Evolutionary conservation across 1,140 invertebrate species (phyloP).

Genomic region (Nephotettix cincticeps): DNA sequence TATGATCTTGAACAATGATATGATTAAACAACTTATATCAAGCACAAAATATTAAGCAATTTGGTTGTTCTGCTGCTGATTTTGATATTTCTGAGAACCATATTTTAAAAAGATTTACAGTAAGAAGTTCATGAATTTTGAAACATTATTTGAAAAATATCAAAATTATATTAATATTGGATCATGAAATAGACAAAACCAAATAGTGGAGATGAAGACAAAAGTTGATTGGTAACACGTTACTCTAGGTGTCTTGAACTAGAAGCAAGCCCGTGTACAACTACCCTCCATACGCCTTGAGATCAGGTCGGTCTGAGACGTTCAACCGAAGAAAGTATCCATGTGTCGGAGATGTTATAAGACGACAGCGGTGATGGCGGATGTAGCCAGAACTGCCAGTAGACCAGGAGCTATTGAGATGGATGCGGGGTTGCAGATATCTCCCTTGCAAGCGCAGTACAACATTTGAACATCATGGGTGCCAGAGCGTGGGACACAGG

Average conservation of each 20-base stretch:
- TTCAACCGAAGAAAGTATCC: neutral
- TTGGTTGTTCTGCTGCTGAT: no score
- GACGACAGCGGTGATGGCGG: neutral
- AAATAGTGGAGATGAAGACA: no score
- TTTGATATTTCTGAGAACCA: no score
- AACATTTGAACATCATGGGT: slow-evolving; percentile 69
- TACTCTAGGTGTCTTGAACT: neutral
- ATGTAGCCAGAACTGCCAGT: neutral
- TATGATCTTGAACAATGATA: no score
- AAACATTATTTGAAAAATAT: no score
- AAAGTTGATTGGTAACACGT: no score
- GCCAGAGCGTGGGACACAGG: slow-evolving; percentile 63
- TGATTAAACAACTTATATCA: no score
- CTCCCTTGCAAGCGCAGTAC: slow-evolving; percentile 73
- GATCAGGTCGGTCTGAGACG: neutral
- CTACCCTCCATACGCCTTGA: neutral
- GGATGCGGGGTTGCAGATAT: slow-evolving; percentile 66
- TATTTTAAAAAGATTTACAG: no score
- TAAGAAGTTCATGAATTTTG: no score
- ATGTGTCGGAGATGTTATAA: neutral
- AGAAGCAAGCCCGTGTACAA: neutral
- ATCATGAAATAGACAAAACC: no score
- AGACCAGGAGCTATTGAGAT: neutral
- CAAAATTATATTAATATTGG: no score
- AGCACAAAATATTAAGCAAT: no score